phyloP scores from a whole-genome alignment of 2,113 vertebrate genomes.

The Trichomycterus rosablanca region DNA sequence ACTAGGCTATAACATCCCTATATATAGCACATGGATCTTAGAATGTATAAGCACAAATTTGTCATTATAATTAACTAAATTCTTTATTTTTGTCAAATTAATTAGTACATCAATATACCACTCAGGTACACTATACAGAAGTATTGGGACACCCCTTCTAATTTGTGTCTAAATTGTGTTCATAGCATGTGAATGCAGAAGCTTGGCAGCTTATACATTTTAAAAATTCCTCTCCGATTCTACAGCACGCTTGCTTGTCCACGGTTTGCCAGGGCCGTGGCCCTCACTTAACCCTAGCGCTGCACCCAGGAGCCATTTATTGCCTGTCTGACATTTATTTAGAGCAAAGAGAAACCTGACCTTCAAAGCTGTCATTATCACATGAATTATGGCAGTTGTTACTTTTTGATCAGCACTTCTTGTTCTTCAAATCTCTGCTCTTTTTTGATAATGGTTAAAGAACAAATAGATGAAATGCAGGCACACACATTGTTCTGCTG shows the following conservation, averaged over 20 bases:
- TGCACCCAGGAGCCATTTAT: conserved; percentile 36
- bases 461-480: too few relatives aligned
- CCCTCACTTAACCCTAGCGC: conserved; percentile 18
- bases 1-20: too few relatives aligned
- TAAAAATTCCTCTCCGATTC: conserved; percentile 3
- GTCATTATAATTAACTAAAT: too few relatives aligned
- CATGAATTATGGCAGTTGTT: conserved; percentile 26
- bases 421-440: neutral
- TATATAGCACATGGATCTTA: too few relatives aligned
- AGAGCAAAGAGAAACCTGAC: conserved; percentile 44
- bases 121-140: too few relatives aligned
- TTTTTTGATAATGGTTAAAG: too few relatives aligned
- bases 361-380: conserved; percentile 50
- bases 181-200: neutral
- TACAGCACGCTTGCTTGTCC: neutral
- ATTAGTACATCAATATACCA: too few relatives aligned
- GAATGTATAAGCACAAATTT: too few relatives aligned
- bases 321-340: conserved; percentile 48
- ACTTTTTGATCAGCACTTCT: conserved; percentile 10
- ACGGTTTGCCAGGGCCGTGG: neutral
- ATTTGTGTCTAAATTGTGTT: too few relatives aligned
- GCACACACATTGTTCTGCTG: too few relatives aligned
- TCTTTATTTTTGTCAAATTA: too few relatives aligned
- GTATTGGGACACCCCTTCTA: too few relatives aligned
- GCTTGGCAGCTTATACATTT: neutral